Evolutionary conservation across 2,888 invertebrate genomes (phyloP), one percentile per base, ranked within the genome.

Genomic region (Melangyna quadrimaculata): DNA sequence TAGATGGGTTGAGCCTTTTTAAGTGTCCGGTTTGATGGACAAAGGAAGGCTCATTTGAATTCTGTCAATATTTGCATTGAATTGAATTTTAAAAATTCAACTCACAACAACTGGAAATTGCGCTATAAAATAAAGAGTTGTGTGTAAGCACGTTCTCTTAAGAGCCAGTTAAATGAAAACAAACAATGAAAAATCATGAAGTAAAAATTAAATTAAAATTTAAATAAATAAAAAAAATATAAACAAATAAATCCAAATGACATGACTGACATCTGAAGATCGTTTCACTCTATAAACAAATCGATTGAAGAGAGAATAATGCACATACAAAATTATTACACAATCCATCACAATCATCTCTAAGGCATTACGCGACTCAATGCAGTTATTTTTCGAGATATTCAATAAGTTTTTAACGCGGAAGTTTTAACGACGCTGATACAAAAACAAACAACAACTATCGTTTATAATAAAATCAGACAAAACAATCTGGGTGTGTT

Each of bases 21-120:
- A 43, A n/a, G n/a, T n/a, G n/a, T 27, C n/a, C 35, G 10, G 1
- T 14, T 78, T 67, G 22, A 12, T 48, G 35, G 71, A 53, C n/a
- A 45, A 48, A n/a, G 71, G 29, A 48, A n/a, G 71, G 29, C 84
- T 77, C 75, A 77, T 75, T 77, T 75, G 59, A 79, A 77, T 75
- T 79, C 67, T 75, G 84, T 84, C 84, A 84, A 79, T 79, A 84
- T 77, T 84, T 74, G 40, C 14, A 55, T 69, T 72, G n/a, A n/a
- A n/a, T n/a, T n/a, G n/a, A 43, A 37, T 35, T 73, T 72, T 78
- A 51, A 40, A 37, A 74, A 84, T 79, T 84, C 84, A 40, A 71
- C 74, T 79, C 84, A 80, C 79, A 84, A 70, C 12, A 37, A 45
- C 1, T 71, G 55, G 1, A 37, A 14, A 59, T 69, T 35, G 22